phyloP scores from a whole-genome alignment of 2,113 vertebrate species.

The Alligator sinensis region DNA sequence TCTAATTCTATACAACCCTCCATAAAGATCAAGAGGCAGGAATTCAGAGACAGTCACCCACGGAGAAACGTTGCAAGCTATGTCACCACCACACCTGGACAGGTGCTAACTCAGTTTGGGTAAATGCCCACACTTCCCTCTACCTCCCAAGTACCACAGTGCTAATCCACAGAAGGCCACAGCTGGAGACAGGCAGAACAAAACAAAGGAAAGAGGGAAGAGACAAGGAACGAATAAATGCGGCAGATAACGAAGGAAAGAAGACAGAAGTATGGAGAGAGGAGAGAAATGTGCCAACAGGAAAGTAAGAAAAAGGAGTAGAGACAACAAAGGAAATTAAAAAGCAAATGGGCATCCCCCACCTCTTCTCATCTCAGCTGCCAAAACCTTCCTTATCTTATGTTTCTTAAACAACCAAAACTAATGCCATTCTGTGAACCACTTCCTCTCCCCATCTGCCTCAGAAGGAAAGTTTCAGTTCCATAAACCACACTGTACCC shows the following conservation, averaged over 20 bases:
- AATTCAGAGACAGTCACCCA: background rate
- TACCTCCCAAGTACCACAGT: background rate
- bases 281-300: background rate
- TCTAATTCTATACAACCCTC: background rate
- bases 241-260: background rate
- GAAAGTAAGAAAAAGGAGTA: background rate
- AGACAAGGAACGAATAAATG: rapidly evolving
- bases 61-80: background rate
- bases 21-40: background rate
- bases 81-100: slow-evolving; percentile 42
- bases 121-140: background rate
- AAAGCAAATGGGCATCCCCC: background rate
- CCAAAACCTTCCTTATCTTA: background rate
- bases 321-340: background rate
- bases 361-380: background rate
- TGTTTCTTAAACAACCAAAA: background rate
- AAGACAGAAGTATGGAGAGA: background rate
- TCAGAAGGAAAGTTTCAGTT: background rate
- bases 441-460: background rate
- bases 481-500: rapidly evolving
- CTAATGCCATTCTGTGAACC: background rate
- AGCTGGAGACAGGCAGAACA: background rate
- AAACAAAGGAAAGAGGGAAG: rapidly evolving
- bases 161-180: background rate
- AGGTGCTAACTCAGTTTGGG: background rate